A percentile compares a stretch with the other conserved stretches of the same genome.
phyloP scores from a whole-genome alignment of 2,797 vertebrate species.

The Myripristis murdjan region DNA sequence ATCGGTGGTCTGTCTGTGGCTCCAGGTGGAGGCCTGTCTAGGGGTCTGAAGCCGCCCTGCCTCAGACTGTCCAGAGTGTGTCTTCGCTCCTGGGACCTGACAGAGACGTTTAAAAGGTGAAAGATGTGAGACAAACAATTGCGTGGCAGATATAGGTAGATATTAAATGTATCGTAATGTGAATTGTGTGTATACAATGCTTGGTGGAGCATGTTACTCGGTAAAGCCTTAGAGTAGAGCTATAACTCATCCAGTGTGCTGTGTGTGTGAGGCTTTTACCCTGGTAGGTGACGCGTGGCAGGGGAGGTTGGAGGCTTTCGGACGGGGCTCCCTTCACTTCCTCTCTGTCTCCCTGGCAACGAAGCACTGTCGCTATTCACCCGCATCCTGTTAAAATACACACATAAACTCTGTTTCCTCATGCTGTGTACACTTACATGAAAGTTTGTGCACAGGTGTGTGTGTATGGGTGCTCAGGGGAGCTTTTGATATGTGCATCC shows the following conservation, averaged over 20 bases:
- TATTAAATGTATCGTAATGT: too few species aligned
- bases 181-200: too few species aligned
- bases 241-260: neutral
- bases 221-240: too few species aligned
- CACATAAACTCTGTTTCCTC: slow-evolving; percentile 28
- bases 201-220: too few species aligned
- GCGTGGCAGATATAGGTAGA: too few species aligned
- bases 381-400: slow-evolving; percentile 80
- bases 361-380: slow-evolving; percentile 90
- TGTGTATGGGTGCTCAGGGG: neutral
- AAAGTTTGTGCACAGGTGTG: neutral
- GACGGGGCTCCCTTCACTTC: slow-evolving; percentile 83
- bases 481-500: too few species aligned
- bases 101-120: neutral
- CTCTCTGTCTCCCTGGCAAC: slow-evolving; percentile 86
- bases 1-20: slow-evolving; percentile 65
- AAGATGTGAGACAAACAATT: neutral
- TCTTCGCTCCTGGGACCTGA: slow-evolving; percentile 86
- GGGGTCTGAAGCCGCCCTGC: slow-evolving; percentile 70
- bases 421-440: slow-evolving; percentile 7
- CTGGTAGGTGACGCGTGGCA: slow-evolving; percentile 77
- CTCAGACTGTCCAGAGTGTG: slow-evolving; percentile 86
- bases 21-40: slow-evolving; percentile 69
- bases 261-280: slow-evolving; percentile 64
- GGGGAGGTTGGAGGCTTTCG: slow-evolving; percentile 83